Base-by-base conservation (phyloP, 2,888 invertebrate species). In the Clanis bilineata region DNA sequence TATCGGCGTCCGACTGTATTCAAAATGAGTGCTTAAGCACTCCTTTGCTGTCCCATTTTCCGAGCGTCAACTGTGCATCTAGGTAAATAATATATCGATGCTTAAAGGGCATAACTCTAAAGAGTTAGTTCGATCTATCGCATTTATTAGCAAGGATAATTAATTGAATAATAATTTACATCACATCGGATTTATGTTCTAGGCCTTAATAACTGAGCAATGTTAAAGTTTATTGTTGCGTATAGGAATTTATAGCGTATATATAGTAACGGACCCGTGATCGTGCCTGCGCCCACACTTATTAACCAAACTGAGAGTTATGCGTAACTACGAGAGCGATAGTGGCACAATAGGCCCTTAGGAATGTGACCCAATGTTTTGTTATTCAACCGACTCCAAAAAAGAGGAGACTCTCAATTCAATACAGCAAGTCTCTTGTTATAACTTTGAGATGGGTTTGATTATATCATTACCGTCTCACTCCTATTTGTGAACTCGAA, bases 301-400 rank as follows among this genome's bases (percentile, higher is more conserved):
- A 86, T 86, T 86, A 90, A 88, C 85, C 73, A 86, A 88, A 89
- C 83, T 79, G 70, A 85, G 88, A 90, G 89, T 90, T 89, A 90
- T 89, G 86, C 83, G 76, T 82, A 77, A 77, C 80, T 80, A 76
- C 69, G 75, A 82, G 76, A 82, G 77, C 83, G 80, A 83, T 84
- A 83, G 83, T 83, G 80, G 84, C 80, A 88, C 89, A 88, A 89
- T 86, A 81, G 85, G 83, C 77, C 79, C 78, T 74, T 64, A 69
- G 90, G 91, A 92, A 92, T 92, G 90, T 85, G 85, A 85, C 86
- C 82, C 83, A 81, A 72, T 66, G 77, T 73, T 78, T 77, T 72
- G 79, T 76, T 76, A n/a, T n/a, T n/a, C n/a, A n/a, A n/a, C n/a
- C n/a, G n/a, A n/a, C n/a, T n/a, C n/a, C n/a, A n/a, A n/a, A n/a